phyloP scores from a whole-genome alignment of 1,140 invertebrate genomes.

The Pristionchus pacificus region DNA sequence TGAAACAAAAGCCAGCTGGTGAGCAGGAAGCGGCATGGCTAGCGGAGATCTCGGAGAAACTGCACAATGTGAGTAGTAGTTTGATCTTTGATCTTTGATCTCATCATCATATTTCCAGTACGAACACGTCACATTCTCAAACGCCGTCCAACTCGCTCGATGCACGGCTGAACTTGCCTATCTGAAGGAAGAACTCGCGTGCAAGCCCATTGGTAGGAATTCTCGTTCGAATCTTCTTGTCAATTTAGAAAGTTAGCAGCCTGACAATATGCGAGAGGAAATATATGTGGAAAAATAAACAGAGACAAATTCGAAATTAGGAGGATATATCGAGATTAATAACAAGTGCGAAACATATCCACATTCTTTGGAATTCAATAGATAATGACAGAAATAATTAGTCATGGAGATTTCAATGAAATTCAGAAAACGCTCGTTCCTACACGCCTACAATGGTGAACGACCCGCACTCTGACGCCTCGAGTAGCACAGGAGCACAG shows the following conservation, averaged over 20 bases:
- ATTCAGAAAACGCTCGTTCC: conserved; percentile 46
- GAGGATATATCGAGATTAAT: no score
- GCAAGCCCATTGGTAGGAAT: conserved; percentile 34
- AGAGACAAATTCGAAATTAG: no score
- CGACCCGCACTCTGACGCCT: conserved; percentile 52
- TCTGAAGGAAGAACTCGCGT: conserved; percentile 42
- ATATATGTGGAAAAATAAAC: no score
- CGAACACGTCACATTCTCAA: conserved; percentile 27
- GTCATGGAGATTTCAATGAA: no score
- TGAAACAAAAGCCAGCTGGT: conserved; percentile 45
- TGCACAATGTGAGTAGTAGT: conserved; percentile 15
- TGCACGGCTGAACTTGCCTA: conserved; percentile 35
- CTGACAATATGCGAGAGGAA: no score
- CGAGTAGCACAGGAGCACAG: background rate
- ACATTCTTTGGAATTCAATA: no score
- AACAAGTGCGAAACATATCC: no score
- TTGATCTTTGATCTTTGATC: no score
- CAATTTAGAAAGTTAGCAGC: no score
- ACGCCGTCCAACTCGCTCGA: conserved; percentile 28
- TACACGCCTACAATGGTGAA: conserved; percentile 58
- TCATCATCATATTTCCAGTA: background rate
- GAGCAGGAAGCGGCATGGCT: conserved; percentile 55
- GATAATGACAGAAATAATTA: no score
- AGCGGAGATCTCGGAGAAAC: conserved; percentile 45
- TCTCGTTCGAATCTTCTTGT: conserved; percentile 1